These are phyloP conservation scores for Scatophagus argus DNA, from an alignment of 2,113 vertebrate genomes.

Conservation along the genomic window DNA sequence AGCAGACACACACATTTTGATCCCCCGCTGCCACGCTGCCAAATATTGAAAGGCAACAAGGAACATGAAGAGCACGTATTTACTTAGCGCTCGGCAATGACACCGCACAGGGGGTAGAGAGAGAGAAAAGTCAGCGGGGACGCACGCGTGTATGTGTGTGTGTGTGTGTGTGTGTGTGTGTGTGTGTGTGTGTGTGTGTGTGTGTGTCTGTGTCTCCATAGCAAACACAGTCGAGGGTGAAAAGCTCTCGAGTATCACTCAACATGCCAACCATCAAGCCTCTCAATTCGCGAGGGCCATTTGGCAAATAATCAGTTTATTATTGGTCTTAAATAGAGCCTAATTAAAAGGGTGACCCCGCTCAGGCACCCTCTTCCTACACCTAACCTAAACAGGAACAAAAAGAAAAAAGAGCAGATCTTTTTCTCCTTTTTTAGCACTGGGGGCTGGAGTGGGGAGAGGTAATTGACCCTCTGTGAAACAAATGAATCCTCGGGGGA, in stretches of 20 bases:
- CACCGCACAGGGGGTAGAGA: slow-evolving; percentile 62
- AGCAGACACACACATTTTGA: slow-evolving; percentile 78
- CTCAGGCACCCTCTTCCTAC: slow-evolving; percentile 89
- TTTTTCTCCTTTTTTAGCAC: slow-evolving; percentile 80
- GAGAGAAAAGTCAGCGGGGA: slow-evolving; percentile 46
- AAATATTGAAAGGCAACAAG: slow-evolving; percentile 78
- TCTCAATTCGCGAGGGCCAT: slow-evolving; percentile 81
- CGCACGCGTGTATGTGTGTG: no score
- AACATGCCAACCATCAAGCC: slow-evolving; percentile 46
- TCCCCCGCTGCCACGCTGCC: slow-evolving; percentile 77
- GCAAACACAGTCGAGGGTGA: slow-evolving; percentile 37
- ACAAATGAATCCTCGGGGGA: slow-evolving; percentile 95
- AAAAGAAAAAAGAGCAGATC: slow-evolving; percentile 59
- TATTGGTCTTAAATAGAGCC: slow-evolving; percentile 92
- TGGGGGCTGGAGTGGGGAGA: slow-evolving; percentile 76
- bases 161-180: no score
- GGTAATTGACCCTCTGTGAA: slow-evolving; percentile 96
- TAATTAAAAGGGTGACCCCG: slow-evolving; percentile 96
- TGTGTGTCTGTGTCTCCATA: no score
- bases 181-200: no score
- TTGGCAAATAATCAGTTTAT: slow-evolving; percentile 94
- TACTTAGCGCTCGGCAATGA: slow-evolving; percentile 72
- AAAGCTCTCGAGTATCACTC: slow-evolving; percentile 31
- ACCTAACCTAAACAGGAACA: slow-evolving; percentile 98
- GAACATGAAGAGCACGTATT: slow-evolving; percentile 77